These are phyloP conservation scores for Thalassoma bifasciatum DNA, from an alignment of 2,113 vertebrate species.

Conservation along the genomic window DNA sequence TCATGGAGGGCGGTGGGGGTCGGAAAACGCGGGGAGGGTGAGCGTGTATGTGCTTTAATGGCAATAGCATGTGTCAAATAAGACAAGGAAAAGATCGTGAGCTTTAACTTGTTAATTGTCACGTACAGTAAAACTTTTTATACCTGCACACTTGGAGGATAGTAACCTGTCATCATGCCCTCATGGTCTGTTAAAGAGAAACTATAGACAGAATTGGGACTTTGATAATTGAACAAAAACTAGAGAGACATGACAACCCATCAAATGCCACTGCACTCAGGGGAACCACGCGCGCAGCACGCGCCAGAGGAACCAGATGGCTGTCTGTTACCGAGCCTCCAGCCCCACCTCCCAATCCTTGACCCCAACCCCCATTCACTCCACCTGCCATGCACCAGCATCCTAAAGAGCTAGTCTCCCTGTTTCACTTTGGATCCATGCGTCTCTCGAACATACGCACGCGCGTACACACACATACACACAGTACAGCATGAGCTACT, in stretches of 20 bases:
- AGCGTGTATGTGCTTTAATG: neutral
- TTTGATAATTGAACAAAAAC: conserved; percentile 50
- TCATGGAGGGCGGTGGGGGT: conserved; percentile 31
- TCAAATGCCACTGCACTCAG: conserved; percentile 74
- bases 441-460: neutral
- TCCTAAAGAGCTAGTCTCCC: conserved; percentile 8
- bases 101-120: neutral
- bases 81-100: neutral
- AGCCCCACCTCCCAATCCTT: conserved; percentile 25
- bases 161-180: neutral
- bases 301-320: conserved; percentile 83
- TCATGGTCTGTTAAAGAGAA: neutral
- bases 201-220: neutral
- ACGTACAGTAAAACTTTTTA: neutral
- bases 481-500: neutral
- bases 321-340: conserved; percentile 65
- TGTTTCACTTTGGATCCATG: neutral
- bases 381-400: conserved; percentile 37
- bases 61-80: conserved; percentile 8
- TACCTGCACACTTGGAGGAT: neutral
- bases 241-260: conserved; percentile 40
- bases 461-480: conserved; percentile 4
- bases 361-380: conserved; percentile 19
- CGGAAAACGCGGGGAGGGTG: neutral
- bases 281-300: conserved; percentile 85